Evolutionary conservation across 2,113 vertebrate genomes (phyloP).

Genomic region (Benitochromis conjunctus): DNA sequence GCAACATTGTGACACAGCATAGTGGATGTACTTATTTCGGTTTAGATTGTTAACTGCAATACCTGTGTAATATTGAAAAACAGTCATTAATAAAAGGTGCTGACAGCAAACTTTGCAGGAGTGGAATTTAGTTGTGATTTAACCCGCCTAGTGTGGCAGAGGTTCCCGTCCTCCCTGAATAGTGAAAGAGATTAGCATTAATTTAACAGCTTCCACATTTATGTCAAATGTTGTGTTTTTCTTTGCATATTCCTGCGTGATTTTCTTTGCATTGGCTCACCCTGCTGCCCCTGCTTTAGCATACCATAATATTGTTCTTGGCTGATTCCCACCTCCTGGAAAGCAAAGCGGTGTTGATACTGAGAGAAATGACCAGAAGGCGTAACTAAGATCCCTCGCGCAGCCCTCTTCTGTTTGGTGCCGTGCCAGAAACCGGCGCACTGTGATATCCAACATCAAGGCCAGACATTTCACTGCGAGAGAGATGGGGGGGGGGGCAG

Average conservation of each 20-base stretch:
- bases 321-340: neutral
- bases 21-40: neutral
- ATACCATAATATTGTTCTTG: neutral
- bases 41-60: neutral
- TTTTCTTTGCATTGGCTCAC: neutral
- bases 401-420: neutral
- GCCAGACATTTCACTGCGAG: neutral
- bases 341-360: neutral
- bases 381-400: neutral
- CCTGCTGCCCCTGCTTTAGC: neutral
- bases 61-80: neutral
- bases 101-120: neutral
- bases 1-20: slow-evolving; percentile 21
- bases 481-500: neutral
- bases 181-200: neutral
- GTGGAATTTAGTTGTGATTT: neutral
- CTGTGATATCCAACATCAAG: neutral
- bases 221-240: neutral
- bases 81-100: neutral
- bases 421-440: neutral
- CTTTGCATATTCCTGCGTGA: neutral
- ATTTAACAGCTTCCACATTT: neutral
- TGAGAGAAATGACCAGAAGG: slow-evolving; percentile 14
- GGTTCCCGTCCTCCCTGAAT: neutral
- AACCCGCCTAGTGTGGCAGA: rapidly evolving